Evolutionary conservation across 2,113 vertebrate genomes (phyloP).

Genomic region (Nycticryphes semicollaris): DNA sequence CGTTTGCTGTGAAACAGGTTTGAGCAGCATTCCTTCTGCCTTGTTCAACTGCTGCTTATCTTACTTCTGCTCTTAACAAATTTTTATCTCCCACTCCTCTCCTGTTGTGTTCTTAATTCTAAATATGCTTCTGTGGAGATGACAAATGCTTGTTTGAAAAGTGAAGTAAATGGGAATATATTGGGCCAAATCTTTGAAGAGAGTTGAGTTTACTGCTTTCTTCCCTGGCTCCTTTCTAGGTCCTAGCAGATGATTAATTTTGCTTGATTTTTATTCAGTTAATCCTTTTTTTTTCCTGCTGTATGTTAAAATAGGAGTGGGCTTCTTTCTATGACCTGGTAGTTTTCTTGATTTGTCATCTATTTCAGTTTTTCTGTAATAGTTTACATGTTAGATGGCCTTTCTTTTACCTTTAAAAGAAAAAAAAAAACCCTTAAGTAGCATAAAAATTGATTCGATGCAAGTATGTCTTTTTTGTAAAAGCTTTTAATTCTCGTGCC

Average conservation of each 20-base stretch:
- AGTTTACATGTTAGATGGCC: not conserved
- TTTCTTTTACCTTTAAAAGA: not conserved
- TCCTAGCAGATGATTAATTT: not conserved
- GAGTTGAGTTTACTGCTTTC: not conserved
- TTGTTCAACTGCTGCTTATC: conserved; percentile 26
- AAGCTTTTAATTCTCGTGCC: not conserved
- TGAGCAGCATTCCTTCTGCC: conserved; percentile 15
- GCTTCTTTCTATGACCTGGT: not conserved
- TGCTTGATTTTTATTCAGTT: not conserved
- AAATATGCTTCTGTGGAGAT: not conserved
- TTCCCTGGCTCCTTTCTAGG: not conserved
- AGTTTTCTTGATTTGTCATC: not conserved
- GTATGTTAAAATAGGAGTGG: not conserved
- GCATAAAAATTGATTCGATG: not conserved
- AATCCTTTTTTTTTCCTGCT: not conserved
- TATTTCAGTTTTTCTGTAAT: not conserved
- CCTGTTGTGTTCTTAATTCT: not conserved
- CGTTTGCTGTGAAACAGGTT: conserved; percentile 12
- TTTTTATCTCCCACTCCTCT: not conserved
- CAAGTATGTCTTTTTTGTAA: not conserved
- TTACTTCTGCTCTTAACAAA: not conserved
- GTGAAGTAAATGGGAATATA: not conserved
- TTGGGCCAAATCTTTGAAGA: not conserved
- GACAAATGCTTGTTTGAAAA: not conserved
- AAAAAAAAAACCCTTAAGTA: no score